These are phyloP conservation scores for Lasioglossum lativentre DNA, from an alignment of 2,888 invertebrate species.

Conservation along the genomic window DNA sequence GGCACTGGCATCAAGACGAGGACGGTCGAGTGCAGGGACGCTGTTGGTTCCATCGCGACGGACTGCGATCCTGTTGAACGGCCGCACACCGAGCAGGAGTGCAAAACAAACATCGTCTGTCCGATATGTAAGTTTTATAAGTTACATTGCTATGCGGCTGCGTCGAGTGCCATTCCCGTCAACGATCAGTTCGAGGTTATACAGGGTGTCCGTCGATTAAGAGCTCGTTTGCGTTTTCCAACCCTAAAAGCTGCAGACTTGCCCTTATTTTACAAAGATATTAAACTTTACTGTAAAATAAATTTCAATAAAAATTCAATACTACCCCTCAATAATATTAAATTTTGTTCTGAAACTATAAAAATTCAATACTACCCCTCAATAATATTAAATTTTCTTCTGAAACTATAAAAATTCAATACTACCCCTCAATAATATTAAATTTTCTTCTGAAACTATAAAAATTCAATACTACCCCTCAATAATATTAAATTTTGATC, in stretches of 20 bases:
- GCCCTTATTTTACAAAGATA: neutral
- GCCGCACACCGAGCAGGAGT: slow-evolving; percentile 90
- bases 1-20: slow-evolving; percentile 94
- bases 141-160: slow-evolving; percentile 5
- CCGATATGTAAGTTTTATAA: slow-evolving; percentile 83
- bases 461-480: too few relatives aligned
- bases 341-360: too few relatives aligned
- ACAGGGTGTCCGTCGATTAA: neutral
- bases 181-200: neutral
- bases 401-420: too few relatives aligned
- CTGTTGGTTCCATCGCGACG: slow-evolving; percentile 78
- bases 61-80: slow-evolving; percentile 89
- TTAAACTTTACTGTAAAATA: too few relatives aligned
- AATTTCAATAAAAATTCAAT: too few relatives aligned
- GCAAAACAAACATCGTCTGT: slow-evolving; percentile 91
- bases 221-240: neutral
- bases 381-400: too few relatives aligned
- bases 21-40: slow-evolving; percentile 91
- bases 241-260: neutral
- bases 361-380: too few relatives aligned
- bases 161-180: neutral
- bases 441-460: too few relatives aligned
- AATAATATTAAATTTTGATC: too few relatives aligned
- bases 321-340: too few relatives aligned
- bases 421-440: too few relatives aligned